Evolutionary conservation across 2,797 vertebrate genomes (phyloP).

Genomic region (Semaprochilodus insignis): DNA sequence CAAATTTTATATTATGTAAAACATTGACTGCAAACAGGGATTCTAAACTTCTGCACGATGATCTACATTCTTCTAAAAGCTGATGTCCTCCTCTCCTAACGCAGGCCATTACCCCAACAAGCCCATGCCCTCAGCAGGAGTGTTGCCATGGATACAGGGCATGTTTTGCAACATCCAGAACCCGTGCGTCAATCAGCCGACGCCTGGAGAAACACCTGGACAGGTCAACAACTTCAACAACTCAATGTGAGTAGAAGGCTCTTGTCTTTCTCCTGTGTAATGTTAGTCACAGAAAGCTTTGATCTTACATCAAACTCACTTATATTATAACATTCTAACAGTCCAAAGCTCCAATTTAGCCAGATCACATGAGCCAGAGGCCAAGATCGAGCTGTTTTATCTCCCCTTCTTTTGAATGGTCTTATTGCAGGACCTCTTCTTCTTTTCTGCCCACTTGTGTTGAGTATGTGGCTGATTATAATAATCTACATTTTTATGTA

Average conservation of each 20-base stretch:
- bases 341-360: no score
- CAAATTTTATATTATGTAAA: no score
- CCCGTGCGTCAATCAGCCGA: slow-evolving; percentile 88
- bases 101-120: slow-evolving; percentile 97
- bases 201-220: slow-evolving; percentile 92
- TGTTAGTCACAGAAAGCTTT: no score
- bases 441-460: background rate
- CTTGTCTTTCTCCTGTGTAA: background rate
- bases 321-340: no score
- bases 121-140: slow-evolving; percentile 96
- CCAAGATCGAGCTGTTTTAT: no score
- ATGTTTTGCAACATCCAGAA: slow-evolving; percentile 96
- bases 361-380: no score
- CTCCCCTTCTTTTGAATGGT: no score
- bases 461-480: no score
- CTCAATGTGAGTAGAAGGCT: slow-evolving; percentile 85
- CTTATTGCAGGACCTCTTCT: background rate
- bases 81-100: background rate
- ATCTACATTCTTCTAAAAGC: background rate
- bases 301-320: no score
- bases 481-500: background rate
- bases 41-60: background rate
- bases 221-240: slow-evolving; percentile 95
- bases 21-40: background rate
- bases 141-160: slow-evolving; percentile 95